Percentiles rank a stretch among this genome's conserved stretches.
phyloP scores from a whole-genome alignment of 2,113 vertebrate genomes.

The Cathartes aura region DNA sequence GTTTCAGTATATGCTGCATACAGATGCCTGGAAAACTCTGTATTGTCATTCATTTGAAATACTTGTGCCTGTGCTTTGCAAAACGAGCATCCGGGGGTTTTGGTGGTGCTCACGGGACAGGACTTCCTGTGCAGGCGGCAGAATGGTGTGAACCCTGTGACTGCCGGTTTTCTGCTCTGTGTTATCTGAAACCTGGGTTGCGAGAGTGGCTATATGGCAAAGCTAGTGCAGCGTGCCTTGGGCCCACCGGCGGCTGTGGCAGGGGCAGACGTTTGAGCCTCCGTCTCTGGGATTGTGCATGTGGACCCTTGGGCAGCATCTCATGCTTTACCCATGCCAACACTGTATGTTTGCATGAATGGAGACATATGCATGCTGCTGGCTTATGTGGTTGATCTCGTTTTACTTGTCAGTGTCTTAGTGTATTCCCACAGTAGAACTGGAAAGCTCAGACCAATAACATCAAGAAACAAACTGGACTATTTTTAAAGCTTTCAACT shows the following conservation, averaged over 20 bases:
- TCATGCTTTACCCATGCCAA: accelerated
- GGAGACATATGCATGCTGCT: not conserved
- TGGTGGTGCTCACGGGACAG: not conserved
- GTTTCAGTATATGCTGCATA: not conserved
- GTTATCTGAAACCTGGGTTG: not conserved
- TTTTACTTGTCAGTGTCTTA: not conserved
- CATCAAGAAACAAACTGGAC: not conserved
- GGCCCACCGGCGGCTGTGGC: too few species aligned
- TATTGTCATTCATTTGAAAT: not conserved
- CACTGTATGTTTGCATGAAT: not conserved
- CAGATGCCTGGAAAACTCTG: not conserved
- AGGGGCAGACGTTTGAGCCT: not conserved
- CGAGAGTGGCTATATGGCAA: not conserved
- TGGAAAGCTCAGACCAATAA: not conserved
- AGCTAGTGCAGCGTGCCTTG: not conserved
- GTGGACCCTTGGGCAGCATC: not conserved
- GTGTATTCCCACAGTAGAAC: not conserved
- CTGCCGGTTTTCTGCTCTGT: not conserved
- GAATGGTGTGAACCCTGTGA: not conserved
- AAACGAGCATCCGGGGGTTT: not conserved
- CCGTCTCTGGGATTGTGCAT: accelerated
- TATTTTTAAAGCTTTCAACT: not conserved
- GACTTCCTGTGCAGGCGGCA: not conserved
- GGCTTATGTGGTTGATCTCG: not conserved
- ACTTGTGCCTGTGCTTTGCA: not conserved